Evolutionary conservation across 53 echinoderm and acorn worm genomes (phyloP).

Genomic region (Echinarachnius parma): DNA sequence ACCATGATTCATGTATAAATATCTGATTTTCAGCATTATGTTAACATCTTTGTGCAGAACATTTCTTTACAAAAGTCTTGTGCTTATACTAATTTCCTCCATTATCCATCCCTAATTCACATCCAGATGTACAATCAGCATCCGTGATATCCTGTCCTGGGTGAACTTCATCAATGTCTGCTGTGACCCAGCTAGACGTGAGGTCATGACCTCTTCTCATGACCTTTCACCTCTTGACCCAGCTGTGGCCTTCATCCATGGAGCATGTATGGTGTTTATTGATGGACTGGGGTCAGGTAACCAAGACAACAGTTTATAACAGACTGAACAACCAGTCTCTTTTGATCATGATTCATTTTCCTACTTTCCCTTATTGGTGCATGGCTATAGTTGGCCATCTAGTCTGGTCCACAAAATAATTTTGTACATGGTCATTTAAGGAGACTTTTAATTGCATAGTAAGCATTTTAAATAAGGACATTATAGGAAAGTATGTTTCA

Average conservation of each 20-base stretch:
- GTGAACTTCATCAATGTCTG: conserved; percentile 93
- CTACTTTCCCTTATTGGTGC: too few species aligned
- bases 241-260: conserved; percentile 80
- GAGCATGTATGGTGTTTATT: conserved; percentile 94
- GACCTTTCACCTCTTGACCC: conserved; percentile 57
- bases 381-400: too few species aligned
- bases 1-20: background rate
- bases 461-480: too few species aligned
- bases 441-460: too few species aligned
- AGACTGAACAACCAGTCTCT: too few species aligned
- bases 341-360: too few species aligned
- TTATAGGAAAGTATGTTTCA: too few species aligned
- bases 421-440: too few species aligned
- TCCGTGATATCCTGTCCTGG: conserved; percentile 94
- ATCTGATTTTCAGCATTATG: background rate
- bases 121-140: conserved; percentile 84
- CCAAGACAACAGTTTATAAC: too few species aligned
- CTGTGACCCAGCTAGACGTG: conserved; percentile 39
- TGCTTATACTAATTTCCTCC: background rate
- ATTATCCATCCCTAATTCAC: too few species aligned
- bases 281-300: conserved; percentile 91
- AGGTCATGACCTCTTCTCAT: conserved; percentile 2
- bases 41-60: background rate
- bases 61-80: background rate
- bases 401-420: too few species aligned